phyloP scores from a whole-genome alignment of 1,140 invertebrate species.

The Parapsyche elsis region DNA sequence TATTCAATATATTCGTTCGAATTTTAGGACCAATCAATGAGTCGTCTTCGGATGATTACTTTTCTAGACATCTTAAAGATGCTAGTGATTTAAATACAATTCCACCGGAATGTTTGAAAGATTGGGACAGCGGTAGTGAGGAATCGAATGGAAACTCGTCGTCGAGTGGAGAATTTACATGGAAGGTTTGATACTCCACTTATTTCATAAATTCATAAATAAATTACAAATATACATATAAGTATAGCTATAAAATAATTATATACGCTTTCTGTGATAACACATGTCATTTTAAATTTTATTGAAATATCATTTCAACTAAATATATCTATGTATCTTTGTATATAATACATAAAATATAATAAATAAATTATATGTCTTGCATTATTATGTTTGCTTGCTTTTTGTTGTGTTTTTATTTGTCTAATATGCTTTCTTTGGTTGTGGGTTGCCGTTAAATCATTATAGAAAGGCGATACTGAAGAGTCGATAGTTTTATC shows the following conservation, averaged over 20 bases:
- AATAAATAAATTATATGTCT: not conserved
- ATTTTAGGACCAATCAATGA: slow-evolving; percentile 27
- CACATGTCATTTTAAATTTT: not conserved
- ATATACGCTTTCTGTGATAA: not conserved
- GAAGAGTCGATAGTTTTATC: slow-evolving; percentile 44
- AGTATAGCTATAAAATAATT: no score
- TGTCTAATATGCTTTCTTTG: slow-evolving; percentile 52
- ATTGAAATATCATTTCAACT: not conserved
- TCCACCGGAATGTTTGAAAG: slow-evolving; percentile 62
- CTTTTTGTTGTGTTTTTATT: slow-evolving; percentile 37
- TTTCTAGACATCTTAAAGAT: not conserved
- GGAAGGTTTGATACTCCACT: slow-evolving; percentile 71
- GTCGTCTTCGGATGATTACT: not conserved
- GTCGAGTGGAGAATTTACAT: slow-evolving; percentile 81
- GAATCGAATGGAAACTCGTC: slow-evolving; percentile 68
- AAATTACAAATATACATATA: no score
- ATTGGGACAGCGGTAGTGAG: slow-evolving; percentile 71
- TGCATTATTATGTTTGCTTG: slow-evolving; percentile 22
- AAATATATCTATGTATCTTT: not conserved
- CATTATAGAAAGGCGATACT: slow-evolving; percentile 50
- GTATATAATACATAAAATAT: not conserved
- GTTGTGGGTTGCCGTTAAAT: slow-evolving; percentile 52
- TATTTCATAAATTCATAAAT: not conserved
- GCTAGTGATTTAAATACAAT: slow-evolving; percentile 40
- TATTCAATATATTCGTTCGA: not conserved